Evolutionary conservation across 2,113 vertebrate species (phyloP), one percentile per base, ranked within the genome.

Genomic region (Trematocara macrostoma): DNA sequence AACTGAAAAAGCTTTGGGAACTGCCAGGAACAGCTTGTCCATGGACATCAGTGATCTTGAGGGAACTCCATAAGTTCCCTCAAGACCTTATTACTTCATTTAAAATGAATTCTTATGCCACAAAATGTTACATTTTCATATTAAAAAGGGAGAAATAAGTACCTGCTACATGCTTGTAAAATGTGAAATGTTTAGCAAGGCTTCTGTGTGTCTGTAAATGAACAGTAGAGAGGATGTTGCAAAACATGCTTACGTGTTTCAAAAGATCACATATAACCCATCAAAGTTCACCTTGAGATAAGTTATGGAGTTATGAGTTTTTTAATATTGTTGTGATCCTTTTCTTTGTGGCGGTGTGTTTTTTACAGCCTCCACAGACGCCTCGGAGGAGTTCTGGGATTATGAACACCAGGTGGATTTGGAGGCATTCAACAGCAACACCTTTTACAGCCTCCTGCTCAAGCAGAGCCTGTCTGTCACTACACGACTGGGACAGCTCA

Each of bases 381-480:
- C 29, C 10, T 74, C 15, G 5, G 93, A 93, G 8, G 95, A 96
- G 10, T 95, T 85, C 83, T 98, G 97, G 97, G 96, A 97, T 81
- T 95, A 96, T 2, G 96, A 98, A 15, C 96, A 97, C 20, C 97
- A 96, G 81, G 86, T 98, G 2, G 97, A 98, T 86, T 94, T 98
- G 2, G 98, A 99, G 40, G 94, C 95, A 1, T 99, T 99, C 76
- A 97, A 97, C 82, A 96, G 96, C 82, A 95, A 93, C 45, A 91
- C 94, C 38, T 99, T 99, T 94, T 98, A 97, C 67, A 95, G 95
- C 35, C 94, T 97, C 2, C 93, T 99, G 79, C 95, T 97, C 47
- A 96, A 91, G 11, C 98, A 99, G 82, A 98, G 97, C 7, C 93
- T 97, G 5, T 94, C 97, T 2, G 96, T 99, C 82, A 98, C 97